Evolutionary conservation across 2,888 invertebrate species (phyloP), one percentile per base, ranked within the genome.

Genomic region (Volucella inanis): DNA sequence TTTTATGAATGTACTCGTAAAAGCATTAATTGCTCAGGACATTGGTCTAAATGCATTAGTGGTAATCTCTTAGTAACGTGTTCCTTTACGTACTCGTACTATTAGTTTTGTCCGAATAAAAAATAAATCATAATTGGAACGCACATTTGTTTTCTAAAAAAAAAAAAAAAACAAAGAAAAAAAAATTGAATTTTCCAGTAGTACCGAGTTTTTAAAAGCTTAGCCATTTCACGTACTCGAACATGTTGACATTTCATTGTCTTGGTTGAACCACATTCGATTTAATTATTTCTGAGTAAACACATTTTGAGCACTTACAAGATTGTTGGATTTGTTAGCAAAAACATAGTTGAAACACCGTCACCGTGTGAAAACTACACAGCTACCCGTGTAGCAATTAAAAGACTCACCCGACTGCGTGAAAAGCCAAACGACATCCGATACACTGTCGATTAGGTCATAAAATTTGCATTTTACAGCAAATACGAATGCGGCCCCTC

Each of bases 401-500:
- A 15, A 15, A 14, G 10, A 14, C 39, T 47, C 15, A 49, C 12
- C 59, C 49, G 41, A 59, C 70, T 39, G 55, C n/a, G 57, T 57
- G 57, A 70, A 47, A 18, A 47, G 12, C 31, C 49, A 39, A 59
- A 47, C 57, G 59, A 49, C 57, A 59, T 70, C 57, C 39, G 49
- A 70, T 38, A 68, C 38, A 55, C 54, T 8, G 8, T 22, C 22
- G 57, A 70, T 18, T 49, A 41, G 38, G 15, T 70, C 22, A 47
- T 57, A 70, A 57, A 57, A 70, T 70, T 70, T 70, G 70, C 70
- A 57, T 70, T 49, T n/a, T n/a, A 47, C 57, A 31, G 31, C 6
- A 6, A 64, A 15, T 49, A 22, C 4, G 11, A 38, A 31, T 64
- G 12, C n/a, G 10, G 64, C 38, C 8, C 9, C 18, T 8, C 38